Conservation (phyloP, 2,113 vertebrate genomes). For the Pygathrix nemaeus region DNA sequence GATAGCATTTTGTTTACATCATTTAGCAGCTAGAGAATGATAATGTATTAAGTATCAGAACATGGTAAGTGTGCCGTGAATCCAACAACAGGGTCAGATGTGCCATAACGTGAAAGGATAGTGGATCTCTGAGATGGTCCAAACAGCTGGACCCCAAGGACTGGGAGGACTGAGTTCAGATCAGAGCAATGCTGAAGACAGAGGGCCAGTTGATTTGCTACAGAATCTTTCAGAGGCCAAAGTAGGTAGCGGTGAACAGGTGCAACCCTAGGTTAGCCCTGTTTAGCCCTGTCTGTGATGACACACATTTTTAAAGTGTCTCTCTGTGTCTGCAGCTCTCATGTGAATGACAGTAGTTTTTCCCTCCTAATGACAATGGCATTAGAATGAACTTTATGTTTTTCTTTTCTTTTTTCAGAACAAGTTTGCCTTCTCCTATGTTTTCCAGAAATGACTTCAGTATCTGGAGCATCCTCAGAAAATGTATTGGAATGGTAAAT, state of each 20-base stretch:
- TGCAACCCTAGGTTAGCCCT: background rate
- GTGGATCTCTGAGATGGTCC: background rate
- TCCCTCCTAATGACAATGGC: background rate
- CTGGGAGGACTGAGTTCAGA: background rate
- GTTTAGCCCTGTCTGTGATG: background rate
- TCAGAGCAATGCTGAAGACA: background rate
- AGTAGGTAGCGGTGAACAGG: background rate
- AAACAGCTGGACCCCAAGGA: background rate
- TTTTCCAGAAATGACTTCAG: slow-evolving; percentile 98
- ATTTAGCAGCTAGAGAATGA: background rate
- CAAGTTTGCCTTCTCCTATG: slow-evolving; percentile 95
- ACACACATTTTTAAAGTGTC: background rate
- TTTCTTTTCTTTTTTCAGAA: slow-evolving; percentile 83
- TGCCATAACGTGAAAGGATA: background rate
- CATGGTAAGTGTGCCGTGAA: background rate
- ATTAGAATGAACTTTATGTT: slow-evolving; percentile 5
- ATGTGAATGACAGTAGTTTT: background rate
- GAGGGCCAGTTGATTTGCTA: background rate
- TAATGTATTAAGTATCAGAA: background rate
- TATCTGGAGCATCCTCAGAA: slow-evolving; percentile 98
- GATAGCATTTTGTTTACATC: background rate
- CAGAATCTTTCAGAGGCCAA: background rate
- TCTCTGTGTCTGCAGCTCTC: background rate
- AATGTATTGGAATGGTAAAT: slow-evolving; percentile 99
- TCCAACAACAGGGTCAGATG: background rate